A percentile compares a stretch with the other conserved stretches of the same genome.
Evolutionary conservation across 1,140 invertebrate species (phyloP).

Genomic region (Euglossa dilemma): DNA sequence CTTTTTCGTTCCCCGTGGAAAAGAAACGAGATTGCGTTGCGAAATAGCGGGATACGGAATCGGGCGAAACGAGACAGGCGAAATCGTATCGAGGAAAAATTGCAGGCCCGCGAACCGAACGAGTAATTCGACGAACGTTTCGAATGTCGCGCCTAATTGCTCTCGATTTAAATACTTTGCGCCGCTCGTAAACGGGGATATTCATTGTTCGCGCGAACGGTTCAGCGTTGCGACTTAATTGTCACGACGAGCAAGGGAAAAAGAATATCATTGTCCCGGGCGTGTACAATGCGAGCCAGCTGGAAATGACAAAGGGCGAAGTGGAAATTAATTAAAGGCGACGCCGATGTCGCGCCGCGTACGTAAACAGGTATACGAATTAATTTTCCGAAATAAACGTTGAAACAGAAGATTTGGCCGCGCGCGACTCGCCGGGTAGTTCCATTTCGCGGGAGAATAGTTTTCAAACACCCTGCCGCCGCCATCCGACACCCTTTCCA

Average conservation of each 20-base stretch:
- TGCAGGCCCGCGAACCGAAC: neutral
- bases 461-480: constrained; percentile 31
- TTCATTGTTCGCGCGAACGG: neutral
- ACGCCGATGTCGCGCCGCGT: neutral
- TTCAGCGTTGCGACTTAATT: neutral
- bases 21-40: no score
- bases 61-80: neutral
- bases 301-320: neutral
- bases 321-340: constrained; percentile 10
- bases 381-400: constrained; percentile 35
- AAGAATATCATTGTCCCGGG: neutral
- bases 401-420: constrained; percentile 21
- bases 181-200: neutral
- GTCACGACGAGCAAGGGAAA: neutral
- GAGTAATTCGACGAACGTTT: neutral
- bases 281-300: neutral
- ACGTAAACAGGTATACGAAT: constrained; percentile 15
- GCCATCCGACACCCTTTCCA: constrained; percentile 27
- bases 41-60: no score
- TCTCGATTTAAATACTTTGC: neutral
- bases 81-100: neutral
- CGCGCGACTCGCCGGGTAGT: neutral
- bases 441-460: constrained; percentile 42
- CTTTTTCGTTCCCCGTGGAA: no score
- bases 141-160: neutral